These are phyloP conservation scores for Morphnarchus princeps DNA, from an alignment of 2,113 vertebrate genomes.

Conservation along the genomic window DNA sequence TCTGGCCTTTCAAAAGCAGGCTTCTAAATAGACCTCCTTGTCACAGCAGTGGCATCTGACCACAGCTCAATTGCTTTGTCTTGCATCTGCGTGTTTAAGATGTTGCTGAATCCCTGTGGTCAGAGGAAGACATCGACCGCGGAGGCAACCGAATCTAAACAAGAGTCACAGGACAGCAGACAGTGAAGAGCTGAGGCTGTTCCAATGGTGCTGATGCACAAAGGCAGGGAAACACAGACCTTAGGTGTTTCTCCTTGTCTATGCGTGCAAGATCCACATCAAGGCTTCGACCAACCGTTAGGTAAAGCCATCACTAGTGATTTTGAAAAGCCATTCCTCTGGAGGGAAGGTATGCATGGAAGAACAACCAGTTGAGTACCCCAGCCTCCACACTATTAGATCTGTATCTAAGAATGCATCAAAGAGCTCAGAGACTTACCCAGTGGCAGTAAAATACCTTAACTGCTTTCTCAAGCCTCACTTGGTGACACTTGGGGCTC, in stretches of 20 bases:
- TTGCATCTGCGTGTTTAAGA: background rate
- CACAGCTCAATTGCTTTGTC: background rate
- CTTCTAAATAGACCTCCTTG: background rate
- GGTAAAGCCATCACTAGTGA: background rate
- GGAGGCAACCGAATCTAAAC: background rate
- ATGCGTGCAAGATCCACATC: fast-evolving
- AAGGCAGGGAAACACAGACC: background rate
- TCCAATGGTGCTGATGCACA: background rate
- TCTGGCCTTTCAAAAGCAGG: background rate
- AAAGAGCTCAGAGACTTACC: background rate
- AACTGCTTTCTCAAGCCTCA: background rate
- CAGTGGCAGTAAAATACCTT: background rate
- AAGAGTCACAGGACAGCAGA: background rate
- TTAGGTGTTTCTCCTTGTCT: background rate
- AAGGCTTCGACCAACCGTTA: background rate
- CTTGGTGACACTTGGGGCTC: background rate
- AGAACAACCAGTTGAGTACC: background rate
- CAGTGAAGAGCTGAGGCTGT: background rate
- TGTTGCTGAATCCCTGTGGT: background rate
- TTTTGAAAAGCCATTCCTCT: background rate
- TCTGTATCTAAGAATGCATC: background rate
- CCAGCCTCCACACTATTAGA: background rate
- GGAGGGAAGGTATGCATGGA: background rate
- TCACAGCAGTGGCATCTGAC: background rate
- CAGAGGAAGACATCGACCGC: background rate